Percentiles rank a stretch among this genome's conserved stretches.
phyloP scores from a whole-genome alignment of 1,140 invertebrate species.

The Caerostris darwini region DNA sequence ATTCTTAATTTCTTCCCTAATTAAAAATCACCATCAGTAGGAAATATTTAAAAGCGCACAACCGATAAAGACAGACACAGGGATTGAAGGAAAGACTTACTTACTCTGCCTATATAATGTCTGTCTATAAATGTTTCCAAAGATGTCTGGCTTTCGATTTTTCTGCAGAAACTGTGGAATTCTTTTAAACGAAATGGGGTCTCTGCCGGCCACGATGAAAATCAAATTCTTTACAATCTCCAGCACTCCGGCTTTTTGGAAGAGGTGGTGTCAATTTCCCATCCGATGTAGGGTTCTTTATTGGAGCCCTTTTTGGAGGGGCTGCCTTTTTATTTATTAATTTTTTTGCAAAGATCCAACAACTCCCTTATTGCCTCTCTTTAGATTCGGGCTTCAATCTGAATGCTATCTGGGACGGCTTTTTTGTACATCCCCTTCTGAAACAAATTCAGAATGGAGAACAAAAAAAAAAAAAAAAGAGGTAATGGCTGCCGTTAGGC shows the following conservation, averaged over 20 bases:
- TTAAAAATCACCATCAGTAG: too few species aligned
- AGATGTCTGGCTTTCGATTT: too few species aligned
- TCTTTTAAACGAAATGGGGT: slow-evolving; percentile 37
- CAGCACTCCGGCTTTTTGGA: background rate
- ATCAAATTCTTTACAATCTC: slow-evolving; percentile 5
- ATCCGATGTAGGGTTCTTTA: background rate
- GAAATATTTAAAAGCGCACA: too few species aligned
- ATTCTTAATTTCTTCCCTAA: too few species aligned
- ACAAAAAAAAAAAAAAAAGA: background rate
- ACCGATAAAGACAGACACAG: too few species aligned
- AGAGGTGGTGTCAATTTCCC: slow-evolving; percentile 43
- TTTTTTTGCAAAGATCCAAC: background rate
- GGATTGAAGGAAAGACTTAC: too few species aligned
- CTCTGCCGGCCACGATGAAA: background rate
- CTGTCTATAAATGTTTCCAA: too few species aligned
- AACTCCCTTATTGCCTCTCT: background rate
- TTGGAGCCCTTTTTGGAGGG: background rate
- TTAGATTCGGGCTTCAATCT: slow-evolving; percentile 39
- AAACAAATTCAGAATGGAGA: background rate
- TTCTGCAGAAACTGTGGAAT: too few species aligned
- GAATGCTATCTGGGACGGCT: background rate
- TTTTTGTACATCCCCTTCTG: background rate
- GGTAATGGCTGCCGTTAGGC: background rate
- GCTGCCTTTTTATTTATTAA: background rate
- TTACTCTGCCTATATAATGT: too few species aligned